Conservation (phyloP, 2,797 vertebrate species). For the Pantherophis alleghaniensis region DNA sequence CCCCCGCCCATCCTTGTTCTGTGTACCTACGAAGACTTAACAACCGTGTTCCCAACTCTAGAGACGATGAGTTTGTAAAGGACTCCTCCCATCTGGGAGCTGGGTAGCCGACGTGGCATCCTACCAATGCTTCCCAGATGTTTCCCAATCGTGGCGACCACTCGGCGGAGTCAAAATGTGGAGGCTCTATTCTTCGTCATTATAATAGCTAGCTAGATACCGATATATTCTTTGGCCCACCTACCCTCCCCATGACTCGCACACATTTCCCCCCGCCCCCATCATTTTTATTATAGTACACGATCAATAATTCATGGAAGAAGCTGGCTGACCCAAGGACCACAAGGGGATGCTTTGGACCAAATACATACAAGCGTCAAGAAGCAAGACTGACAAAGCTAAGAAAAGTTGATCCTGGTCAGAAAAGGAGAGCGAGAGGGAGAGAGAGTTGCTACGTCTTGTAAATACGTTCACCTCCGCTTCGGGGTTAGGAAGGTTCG, state of each 20-base stretch:
- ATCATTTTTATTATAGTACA: conserved; percentile 47
- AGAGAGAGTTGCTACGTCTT: not conserved
- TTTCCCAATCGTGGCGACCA: conserved; percentile 41
- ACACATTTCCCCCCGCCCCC: not conserved
- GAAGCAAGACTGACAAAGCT: not conserved
- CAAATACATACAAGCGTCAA: conserved; percentile 38
- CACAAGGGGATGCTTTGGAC: conserved; percentile 45
- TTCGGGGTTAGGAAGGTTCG: not conserved
- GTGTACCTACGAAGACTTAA: conserved; percentile 20
- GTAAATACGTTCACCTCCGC: not conserved
- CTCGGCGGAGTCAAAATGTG: conserved; percentile 41
- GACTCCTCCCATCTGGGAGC: not conserved
- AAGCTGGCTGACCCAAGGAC: conserved; percentile 41
- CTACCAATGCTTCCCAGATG: conserved; percentile 23
- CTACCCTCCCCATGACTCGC: not conserved
- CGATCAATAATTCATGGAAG: conserved; percentile 51
- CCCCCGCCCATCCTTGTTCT: conserved; percentile 1
- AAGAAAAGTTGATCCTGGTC: not conserved
- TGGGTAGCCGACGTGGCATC: conserved; percentile 27
- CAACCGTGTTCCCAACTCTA: conserved; percentile 25
- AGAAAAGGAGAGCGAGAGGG: not conserved
- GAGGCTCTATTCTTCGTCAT: conserved; percentile 25
- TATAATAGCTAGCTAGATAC: conserved; percentile 1
- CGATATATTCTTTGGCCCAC: not conserved
- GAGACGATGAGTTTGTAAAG: conserved; percentile 30